Base-by-base conservation (phyloP, 1,140 invertebrate species). In the Drosophila ogumai region DNA sequence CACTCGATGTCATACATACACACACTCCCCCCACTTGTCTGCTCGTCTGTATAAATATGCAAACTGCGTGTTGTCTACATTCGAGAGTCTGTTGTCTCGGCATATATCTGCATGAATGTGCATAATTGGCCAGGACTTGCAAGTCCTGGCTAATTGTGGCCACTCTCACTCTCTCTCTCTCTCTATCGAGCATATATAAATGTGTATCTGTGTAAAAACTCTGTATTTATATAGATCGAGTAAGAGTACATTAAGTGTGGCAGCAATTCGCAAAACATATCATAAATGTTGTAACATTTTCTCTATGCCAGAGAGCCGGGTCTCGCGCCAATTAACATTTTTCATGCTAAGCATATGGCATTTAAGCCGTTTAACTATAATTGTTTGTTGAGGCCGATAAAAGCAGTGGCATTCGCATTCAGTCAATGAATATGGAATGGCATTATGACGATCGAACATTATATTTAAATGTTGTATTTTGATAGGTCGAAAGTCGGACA, bases 261-360 rank as follows among this genome's bases (percentile, higher is more conserved):
- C 91, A 90, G 90, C 90, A 92, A 91, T 92, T 92, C 79, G 86
- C 79, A 87, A 92, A 91, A 92, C 91, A 92, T 92, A 92, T 92
- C 91, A 92, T 92, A 88, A 92, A 91, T 92, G 91, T 92, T 92
- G 91, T 92, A 92, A 75, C 75, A 92, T 81, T 81, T 79, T 91
- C 85, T 76, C 75, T 79, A 77, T 86, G 66, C 43, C 22, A 34
- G 19, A 55, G 36, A 71, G 44, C 13, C n/a, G 31, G 12, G 54
- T 59, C 63, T 36, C 28, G 44, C 57, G 67, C 67, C 58, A 75
- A 68, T 54, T 54, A 66, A 64, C 75, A 69, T 71, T 58, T 63
- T 91, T 64, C 56, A 67, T 76, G 80, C 75, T 73, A 74, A 85
- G 49, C 77, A 82, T 79, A 75, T 82, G 66, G 68, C 57, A 65